phyloP scores from a whole-genome alignment of 2,113 vertebrate species.

The Nesogale talazaci region DNA sequence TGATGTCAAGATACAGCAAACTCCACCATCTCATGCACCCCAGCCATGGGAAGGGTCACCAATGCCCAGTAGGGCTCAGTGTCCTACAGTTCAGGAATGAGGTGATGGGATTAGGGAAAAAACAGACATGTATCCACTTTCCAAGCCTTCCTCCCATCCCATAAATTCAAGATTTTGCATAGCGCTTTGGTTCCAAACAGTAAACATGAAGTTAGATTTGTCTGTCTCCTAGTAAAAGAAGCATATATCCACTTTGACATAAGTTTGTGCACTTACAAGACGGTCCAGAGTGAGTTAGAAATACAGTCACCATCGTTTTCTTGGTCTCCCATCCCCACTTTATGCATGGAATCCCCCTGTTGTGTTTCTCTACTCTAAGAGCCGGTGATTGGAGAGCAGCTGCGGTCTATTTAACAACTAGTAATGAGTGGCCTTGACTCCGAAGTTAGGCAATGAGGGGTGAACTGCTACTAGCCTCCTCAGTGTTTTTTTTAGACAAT shows the following conservation, averaged over 20 bases:
- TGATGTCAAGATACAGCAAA: slow-evolving; percentile 49
- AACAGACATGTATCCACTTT: slow-evolving; percentile 52
- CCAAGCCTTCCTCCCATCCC: slow-evolving; percentile 10
- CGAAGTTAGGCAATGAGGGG: too few relatives aligned
- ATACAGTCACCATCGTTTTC: too few relatives aligned
- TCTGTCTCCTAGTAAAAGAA: slow-evolving; percentile 84
- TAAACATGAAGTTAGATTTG: slow-evolving; percentile 90
- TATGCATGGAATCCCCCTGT: too few relatives aligned
- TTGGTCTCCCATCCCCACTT: too few relatives aligned
- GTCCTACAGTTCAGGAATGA: slow-evolving; percentile 60
- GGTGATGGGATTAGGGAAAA: slow-evolving; percentile 44
- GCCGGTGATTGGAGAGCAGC: too few relatives aligned
- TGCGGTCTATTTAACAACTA: too few relatives aligned
- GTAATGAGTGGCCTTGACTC: too few relatives aligned
- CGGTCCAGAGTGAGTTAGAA: slow-evolving; percentile 70
- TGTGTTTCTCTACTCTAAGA: too few relatives aligned
- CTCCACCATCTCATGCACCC: slow-evolving; percentile 58
- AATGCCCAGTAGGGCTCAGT: slow-evolving; percentile 54
- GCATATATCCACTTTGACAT: slow-evolving; percentile 79
- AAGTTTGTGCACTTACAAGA: slow-evolving; percentile 72
- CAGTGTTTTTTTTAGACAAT: too few relatives aligned
- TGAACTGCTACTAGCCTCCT: too few relatives aligned
- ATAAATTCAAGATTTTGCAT: too few relatives aligned
- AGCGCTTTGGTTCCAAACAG: slow-evolving; percentile 91
- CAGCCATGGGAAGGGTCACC: slow-evolving; percentile 44